Base-by-base conservation (phyloP, 2,888 invertebrate genomes). In the Gryllus longicercus region DNA sequence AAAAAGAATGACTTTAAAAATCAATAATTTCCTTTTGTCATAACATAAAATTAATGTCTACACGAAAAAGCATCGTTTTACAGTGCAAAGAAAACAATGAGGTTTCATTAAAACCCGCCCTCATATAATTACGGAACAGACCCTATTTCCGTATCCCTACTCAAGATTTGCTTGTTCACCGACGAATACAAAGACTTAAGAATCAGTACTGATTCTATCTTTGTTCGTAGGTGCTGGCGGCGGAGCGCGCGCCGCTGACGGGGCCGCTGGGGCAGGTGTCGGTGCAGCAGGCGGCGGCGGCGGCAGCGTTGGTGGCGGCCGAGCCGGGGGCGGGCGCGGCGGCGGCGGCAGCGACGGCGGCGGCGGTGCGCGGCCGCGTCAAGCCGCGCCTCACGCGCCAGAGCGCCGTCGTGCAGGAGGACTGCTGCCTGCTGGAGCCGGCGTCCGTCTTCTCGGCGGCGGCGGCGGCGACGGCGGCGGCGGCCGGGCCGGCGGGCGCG, bases 371-470 rank as follows among this genome's bases (percentile, higher is more conserved):
- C 50, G 84, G 82, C 77, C 84, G 87, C 84, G 86, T 90, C 79
- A 94, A 94, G 86, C 95, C 94, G 11, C 91, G 94, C 38, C 88
- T 95, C 79, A 94, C 94, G 75, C 90, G 95, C 11, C 96, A 96
- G 87, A 91, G 93, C 84, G 95, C 95, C 18, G 90, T 95, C 81
- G 92, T 93, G 85, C 94, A 93, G 85, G 95, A 95, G 82, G 83
- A 84, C 51, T 83, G 84, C 50, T 94, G 94, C 85, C 91, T 92
- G 77, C 91, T 91, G 14, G 89, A 77, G 77, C 77, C 77, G 4
- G 25, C 50, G 16, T 38, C 77, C 49, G 49, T 16, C 16, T 77
- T 49, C 12, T 63, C 63, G 63, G 1, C 2, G 51, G 51, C 16
- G 51, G 63, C n/a, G 63, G 38, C 38, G 5, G 63, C 63, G 63